Evolutionary conservation across 2,797 vertebrate species (phyloP), one percentile per base, ranked within the genome.

Genomic region (Podarcis lilfordi): DNA sequence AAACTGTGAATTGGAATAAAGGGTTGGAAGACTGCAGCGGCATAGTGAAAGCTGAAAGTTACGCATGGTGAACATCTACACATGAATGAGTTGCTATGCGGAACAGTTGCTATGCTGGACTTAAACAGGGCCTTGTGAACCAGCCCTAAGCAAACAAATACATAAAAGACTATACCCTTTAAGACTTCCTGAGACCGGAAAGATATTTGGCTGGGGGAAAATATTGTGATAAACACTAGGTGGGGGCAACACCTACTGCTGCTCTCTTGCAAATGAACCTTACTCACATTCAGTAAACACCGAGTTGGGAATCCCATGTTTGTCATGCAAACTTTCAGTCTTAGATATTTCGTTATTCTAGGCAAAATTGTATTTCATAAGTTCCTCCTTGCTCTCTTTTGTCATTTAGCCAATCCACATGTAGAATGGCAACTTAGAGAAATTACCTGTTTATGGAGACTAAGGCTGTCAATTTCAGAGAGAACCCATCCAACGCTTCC

Each of bases 401-500:
- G 37, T 13, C 50, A 19, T 64, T 80, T 55, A 76, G 90, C 29
- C 35, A 64, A 74, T 81, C 79, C 84, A 89, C 27, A 89, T 17
- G 45, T 40, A 75, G 0, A 3, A 79, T 91, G 86, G 86, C n/a
- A 8, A 80, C 37, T 13, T 5, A 29, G 71, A 85, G 76, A 76
- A 91, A 32, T 61, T 95, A 98, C 99, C 98, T 99, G 98, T 94
- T 99, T 99, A 95, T 99, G 99, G 86, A 99, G 98, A 68, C 96
- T 99, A 84, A 99, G 98, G 64, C 97, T 95, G 45, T 99, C 99
- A 0, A 99, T 99, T 96, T 99, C 99, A 4, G 99, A 99, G 85
- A 99, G 98, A 78, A 99, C 99, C 99, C 99, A 99, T 90, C 99
- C 98, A 5, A 99, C 99, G 23, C 99, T 99, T 92, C 99, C 99